phyloP scores from a whole-genome alignment of 2,888 invertebrate genomes.

The Seira musarum region DNA sequence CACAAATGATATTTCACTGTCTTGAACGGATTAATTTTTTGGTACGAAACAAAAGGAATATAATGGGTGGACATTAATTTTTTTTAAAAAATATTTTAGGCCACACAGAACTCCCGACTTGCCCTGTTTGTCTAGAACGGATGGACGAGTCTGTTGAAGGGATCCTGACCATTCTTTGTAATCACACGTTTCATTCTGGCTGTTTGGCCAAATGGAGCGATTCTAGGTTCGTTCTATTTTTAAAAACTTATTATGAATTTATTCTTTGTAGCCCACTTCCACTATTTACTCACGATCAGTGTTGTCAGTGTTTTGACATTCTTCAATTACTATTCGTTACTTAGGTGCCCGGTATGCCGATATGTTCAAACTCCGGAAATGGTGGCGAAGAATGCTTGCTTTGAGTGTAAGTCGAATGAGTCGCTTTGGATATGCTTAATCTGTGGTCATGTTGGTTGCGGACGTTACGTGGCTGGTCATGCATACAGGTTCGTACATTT shows the following conservation, averaged over 20 bases:
- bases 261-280: conserved; percentile 20
- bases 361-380: conserved; percentile 89
- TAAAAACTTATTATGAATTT: not conserved
- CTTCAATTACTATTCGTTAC: conserved; percentile 52
- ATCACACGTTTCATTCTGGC: conserved; percentile 97
- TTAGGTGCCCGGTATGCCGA: conserved; percentile 97
- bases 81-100: conserved; percentile 75
- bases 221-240: conserved; percentile 75
- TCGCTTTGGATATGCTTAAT: conserved; percentile 99
- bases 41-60: too few species aligned
- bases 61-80: too few species aligned
- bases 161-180: conserved; percentile 96
- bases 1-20: not conserved
- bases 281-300: not conserved
- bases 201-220: conserved; percentile 98
- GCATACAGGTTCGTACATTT: conserved; percentile 82
- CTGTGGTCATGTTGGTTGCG: conserved; percentile 98
- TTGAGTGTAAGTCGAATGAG: conserved; percentile 80
- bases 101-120: conserved; percentile 96
- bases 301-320: not conserved
- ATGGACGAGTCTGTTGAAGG: conserved; percentile 99
- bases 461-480: conserved; percentile 91
- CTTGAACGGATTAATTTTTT: too few species aligned
- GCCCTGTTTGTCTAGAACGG: conserved; percentile 96
- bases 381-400: conserved; percentile 80